phyloP scores from a whole-genome alignment of 1,140 invertebrate species.

The Arion vulgaris region DNA sequence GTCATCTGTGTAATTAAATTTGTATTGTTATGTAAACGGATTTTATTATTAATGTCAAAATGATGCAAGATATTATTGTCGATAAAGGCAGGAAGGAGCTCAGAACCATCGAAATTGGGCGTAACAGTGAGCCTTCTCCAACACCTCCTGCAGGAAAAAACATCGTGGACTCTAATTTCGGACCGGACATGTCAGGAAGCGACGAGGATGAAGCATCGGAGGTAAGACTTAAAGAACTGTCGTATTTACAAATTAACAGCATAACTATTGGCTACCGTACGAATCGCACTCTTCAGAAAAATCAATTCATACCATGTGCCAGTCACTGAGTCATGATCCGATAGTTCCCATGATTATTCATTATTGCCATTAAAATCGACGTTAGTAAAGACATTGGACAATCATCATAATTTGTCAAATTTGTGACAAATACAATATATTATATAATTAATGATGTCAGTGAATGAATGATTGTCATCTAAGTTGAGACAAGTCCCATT shows the following conservation, averaged over 20 bases:
- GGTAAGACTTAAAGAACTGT: slow-evolving; percentile 75
- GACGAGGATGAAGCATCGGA: slow-evolving; percentile 93
- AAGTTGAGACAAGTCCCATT: no score
- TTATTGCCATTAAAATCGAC: no score
- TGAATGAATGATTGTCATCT: no score
- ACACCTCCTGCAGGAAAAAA: slow-evolving; percentile 62
- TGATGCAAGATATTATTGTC: slow-evolving; percentile 88
- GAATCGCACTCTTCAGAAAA: no score
- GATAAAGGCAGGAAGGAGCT: slow-evolving; percentile 79
- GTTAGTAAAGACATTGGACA: no score
- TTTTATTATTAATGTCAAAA: slow-evolving; percentile 52
- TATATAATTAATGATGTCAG: no score
- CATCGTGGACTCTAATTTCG: slow-evolving; percentile 84
- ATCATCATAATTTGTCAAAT: no score
- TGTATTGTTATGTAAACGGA: slow-evolving; percentile 19
- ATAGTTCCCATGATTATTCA: no score
- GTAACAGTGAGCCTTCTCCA: slow-evolving; percentile 56
- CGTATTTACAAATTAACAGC: neutral
- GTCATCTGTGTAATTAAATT: slow-evolving; percentile 39
- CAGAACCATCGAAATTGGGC: slow-evolving; percentile 67
- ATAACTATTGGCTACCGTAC: neutral
- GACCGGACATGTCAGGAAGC: slow-evolving; percentile 91
- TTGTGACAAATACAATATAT: no score
- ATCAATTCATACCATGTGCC: no score
- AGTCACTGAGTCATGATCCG: no score